A percentile compares a stretch with the other conserved stretches of the same genome.
phyloP scores from a whole-genome alignment of 2,113 vertebrate genomes.

The Hyaena hyaena region DNA sequence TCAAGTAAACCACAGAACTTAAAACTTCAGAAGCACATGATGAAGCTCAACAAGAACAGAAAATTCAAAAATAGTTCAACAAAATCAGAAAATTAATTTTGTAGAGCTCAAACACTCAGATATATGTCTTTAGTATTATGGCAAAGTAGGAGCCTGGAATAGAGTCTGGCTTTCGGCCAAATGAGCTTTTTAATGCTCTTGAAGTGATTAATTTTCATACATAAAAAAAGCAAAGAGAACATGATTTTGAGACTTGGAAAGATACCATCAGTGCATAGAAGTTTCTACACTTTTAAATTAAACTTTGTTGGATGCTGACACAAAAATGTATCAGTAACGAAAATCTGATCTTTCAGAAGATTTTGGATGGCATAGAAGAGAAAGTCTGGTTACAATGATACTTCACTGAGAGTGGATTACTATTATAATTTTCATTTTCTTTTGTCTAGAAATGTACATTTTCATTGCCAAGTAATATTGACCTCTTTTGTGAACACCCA shows the following conservation, averaged over 20 bases:
- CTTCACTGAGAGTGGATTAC: neutral
- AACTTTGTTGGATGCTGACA: neutral
- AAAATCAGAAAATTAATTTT: neutral
- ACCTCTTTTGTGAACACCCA: neutral
- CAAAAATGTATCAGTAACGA: constrained; percentile 41
- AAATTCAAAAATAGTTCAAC: neutral
- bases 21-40: neutral
- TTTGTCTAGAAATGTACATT: neutral
- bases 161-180: constrained; percentile 60
- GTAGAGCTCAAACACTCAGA: neutral
- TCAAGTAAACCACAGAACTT: neutral
- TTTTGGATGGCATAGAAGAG: neutral
- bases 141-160: neutral
- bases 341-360: constrained; percentile 28
- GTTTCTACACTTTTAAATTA: constrained; percentile 36
- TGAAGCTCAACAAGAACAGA: neutral
- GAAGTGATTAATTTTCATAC: constrained; percentile 72
- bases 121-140: neutral
- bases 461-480: neutral
- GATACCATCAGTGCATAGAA: neutral
- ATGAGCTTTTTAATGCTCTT: constrained; percentile 56
- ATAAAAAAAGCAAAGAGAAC: constrained; percentile 66
- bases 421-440: neutral
- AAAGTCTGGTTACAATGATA: neutral
- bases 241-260: constrained; percentile 26